Evolutionary conservation across 1,140 invertebrate species (phyloP), one percentile per base, ranked within the genome.

Genomic region (Oryctes rhinoceros): DNA sequence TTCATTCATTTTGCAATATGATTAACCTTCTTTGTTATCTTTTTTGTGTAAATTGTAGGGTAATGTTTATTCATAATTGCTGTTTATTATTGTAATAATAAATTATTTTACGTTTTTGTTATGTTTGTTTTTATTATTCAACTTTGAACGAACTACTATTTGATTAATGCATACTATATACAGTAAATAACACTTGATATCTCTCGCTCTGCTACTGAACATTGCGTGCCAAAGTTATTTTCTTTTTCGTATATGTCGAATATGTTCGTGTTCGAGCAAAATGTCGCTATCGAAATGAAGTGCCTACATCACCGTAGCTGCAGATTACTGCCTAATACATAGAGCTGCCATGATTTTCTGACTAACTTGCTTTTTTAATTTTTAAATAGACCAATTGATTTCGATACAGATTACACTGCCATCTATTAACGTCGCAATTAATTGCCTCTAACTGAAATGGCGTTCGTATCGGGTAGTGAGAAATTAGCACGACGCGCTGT

Each of bases 221-320:
- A 79, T 79, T 59, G 76, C 75, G 80, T 81, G 80, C 77, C 80
- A 81, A 81, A 81, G 78, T 81, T 79, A 81, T 81, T 81, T 65
- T 77, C 49, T 74, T 71, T 18, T 59, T 15, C 18, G 15, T 59
- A 59, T 59, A 59, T 53, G 10, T 62, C 53, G 7, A 4, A 62
- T 62, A 62, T 0, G 53, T 62, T 44, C 39, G 9, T 44, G 39
- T 44, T 3, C 30, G 1, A 77, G 37, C 53, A 18, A 77, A 77
- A 77, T 77, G 48, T 77, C 37, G 18, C 76, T 20, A 35, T 20
- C 13, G 76, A 44, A 48, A 48, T 13, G 24, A 77, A 77, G 13
- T 77, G 76, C 76, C 47, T 49, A 35, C 74, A 20, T 11, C 74
- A 49, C 37, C 24, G 5, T 10, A 44, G 39, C 37, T 39, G 5